Base-by-base conservation (phyloP, 2,113 vertebrate species). In the Odocoileus virginianus region DNA sequence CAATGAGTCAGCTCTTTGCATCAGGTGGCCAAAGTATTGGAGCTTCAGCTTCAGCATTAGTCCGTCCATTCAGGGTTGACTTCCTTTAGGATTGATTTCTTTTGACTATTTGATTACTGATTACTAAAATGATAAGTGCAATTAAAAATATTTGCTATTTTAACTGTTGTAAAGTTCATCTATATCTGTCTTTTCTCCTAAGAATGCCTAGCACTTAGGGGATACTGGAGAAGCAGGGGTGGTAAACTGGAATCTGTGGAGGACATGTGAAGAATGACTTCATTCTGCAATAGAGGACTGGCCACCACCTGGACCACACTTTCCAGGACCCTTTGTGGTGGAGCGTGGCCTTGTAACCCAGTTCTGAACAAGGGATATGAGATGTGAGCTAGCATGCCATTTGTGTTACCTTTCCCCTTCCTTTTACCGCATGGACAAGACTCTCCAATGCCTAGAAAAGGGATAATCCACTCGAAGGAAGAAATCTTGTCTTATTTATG, bases 91-190 rank as follows among this genome's bases (percentile, higher is more conserved):
- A 21, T 6, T 71, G n/a, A 36, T 71, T 71, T 36, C 1, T 71
- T 71, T 36, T 71, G 64, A 71, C 6, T 71, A 36, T 36, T 36
- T 36, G 19, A 71, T 71, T 27, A 58, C 27, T 58, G 57, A 64
- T 64, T 43, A 43, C 27, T 45, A 27, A 45, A 81, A 50, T 67
- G 60, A 45, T 30, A 67, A 58, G 30, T 28, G 2, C 3, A 78
- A 19, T 6, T 86, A 55, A 90, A 64, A 92, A 74, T 92, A 36
- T 64, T 94, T 67, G 2, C 45, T 57, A 84, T 71, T 67, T 89
- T 74, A 67, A 27, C 33, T 82, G 40, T 30, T 85, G 16, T 55
- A 43, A 28, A 36, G 2, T 0, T 84, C 40, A 23, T 45, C 9
- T 83, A 54, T 61, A 43, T n/a, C 5, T 9, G 57, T 89, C 5